Base-by-base conservation (phyloP, 2,888 invertebrate species). In the Cheilosia scutellata region DNA sequence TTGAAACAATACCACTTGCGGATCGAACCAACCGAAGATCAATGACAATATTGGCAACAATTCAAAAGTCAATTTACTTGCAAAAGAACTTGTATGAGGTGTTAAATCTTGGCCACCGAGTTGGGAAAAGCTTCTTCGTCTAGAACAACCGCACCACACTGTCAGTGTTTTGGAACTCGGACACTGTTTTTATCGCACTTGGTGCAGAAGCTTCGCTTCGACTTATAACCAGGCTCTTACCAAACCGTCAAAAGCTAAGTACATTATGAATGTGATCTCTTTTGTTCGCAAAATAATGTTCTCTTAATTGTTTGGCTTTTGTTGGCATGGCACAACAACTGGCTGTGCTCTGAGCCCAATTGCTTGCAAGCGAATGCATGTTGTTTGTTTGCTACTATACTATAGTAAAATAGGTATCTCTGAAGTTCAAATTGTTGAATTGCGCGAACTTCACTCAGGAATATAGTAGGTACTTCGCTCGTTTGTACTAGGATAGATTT, bases 131-230 rank as follows among this genome's bases (percentile, higher is more conserved):
- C 66, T 72, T 70, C 49, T 70, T 62, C 66, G 63, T 33, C 33
- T 74, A 74, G 83, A 83, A 70, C 37, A 57, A 57, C 74, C 68
- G 49, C 63, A 74, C 63, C n/a, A 31, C 7, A 76, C 83, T 83
- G 63, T 44, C 16, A 33, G 13, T 51, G 31, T 29, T 37, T 29
- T 33, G n/a, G 20, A 11, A 51, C 3, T 68, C 65, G 78, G 0
- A 3, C 40, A 51, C 37, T 42, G 83, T 68, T 78, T 83, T 83
- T 83, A 83, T 83, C 53, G 44, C 68, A 83, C 57, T 40, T 49
- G 25, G 6, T 7, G 9, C 6, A 5, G 4, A 49, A 83, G 74
- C 68, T 78, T 62, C 37, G 74, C 68, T 78, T 62, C 37, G 4
- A 53, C 40, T 40, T 47, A 37, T 40, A 83, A 33, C 33, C 57